A percentile compares a stretch with the other conserved stretches of the same genome.
These are phyloP conservation scores for Crotophaga sulcirostris DNA, from an alignment of 2,113 vertebrate species.

Conservation along the genomic window DNA sequence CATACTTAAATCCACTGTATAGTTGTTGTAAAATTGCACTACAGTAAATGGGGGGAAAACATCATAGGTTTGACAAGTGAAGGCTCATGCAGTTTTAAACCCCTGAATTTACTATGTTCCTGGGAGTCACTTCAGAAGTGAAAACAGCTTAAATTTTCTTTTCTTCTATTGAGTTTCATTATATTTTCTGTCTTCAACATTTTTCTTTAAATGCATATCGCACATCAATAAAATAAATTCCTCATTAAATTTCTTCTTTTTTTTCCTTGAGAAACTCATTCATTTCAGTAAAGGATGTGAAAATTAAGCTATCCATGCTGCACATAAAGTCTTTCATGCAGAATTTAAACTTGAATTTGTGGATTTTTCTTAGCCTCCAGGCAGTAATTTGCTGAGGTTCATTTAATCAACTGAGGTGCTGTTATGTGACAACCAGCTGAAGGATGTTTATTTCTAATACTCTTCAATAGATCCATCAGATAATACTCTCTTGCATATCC, in stretches of 20 bases:
- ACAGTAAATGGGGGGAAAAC: not conserved
- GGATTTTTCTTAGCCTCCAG: not conserved
- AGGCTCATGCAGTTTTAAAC: not conserved
- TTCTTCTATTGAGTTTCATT: not conserved
- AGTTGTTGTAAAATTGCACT: not conserved
- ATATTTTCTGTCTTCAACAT: not conserved
- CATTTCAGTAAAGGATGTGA: not conserved
- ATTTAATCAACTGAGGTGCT: constrained; percentile 30
- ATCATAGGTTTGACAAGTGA: not conserved
- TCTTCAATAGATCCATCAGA: not conserved
- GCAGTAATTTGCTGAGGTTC: not conserved
- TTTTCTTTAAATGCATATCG: not conserved
- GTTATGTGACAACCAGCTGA: constrained; percentile 2
- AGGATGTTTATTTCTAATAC: constrained; percentile 25
- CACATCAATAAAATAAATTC: not conserved
- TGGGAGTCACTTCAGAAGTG: not conserved
- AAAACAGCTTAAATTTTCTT: not conserved
- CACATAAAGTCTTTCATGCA: not conserved
- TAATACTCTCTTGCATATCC: not conserved
- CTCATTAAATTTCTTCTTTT: not conserved
- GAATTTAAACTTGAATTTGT: not conserved
- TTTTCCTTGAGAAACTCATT: not conserved
- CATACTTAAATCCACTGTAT: not conserved
- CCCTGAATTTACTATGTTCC: not conserved
- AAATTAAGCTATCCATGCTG: not conserved